Evolutionary conservation across 2,113 vertebrate species (phyloP).

Genomic region (Glareola pratincola): DNA sequence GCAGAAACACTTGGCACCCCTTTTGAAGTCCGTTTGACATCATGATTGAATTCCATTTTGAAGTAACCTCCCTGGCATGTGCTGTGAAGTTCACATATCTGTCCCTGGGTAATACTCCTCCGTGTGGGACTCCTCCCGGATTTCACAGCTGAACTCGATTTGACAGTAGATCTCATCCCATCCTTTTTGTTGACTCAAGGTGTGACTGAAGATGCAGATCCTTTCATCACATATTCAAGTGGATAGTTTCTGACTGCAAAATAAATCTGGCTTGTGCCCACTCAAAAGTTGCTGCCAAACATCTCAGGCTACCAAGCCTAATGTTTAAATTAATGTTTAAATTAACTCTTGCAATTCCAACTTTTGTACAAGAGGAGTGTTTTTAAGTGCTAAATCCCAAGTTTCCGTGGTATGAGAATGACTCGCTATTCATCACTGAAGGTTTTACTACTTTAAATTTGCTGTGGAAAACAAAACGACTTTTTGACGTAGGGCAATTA

Average conservation of each 20-base stretch:
- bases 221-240: constrained; percentile 53
- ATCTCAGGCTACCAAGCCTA: constrained; percentile 5
- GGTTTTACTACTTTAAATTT: neutral
- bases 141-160: neutral
- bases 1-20: neutral
- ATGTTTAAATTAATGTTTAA: neutral
- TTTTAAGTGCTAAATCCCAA: neutral
- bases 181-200: constrained; percentile 24
- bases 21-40: neutral
- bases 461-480: neutral
- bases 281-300: constrained; percentile 45
- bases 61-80: neutral
- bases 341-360: neutral
- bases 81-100: neutral
- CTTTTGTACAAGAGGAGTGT: neutral
- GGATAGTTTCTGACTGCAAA: constrained; percentile 36
- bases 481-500: neutral
- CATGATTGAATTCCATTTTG: neutral
- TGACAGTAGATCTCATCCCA: constrained; percentile 15
- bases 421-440: neutral
- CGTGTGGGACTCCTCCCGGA: neutral
- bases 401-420: neutral
- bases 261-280: constrained; percentile 36
- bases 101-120: neutral
- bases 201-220: constrained; percentile 39